Evolutionary conservation across 2,888 invertebrate species (phyloP).

Genomic region (Leptarthrus brevirostris): DNA sequence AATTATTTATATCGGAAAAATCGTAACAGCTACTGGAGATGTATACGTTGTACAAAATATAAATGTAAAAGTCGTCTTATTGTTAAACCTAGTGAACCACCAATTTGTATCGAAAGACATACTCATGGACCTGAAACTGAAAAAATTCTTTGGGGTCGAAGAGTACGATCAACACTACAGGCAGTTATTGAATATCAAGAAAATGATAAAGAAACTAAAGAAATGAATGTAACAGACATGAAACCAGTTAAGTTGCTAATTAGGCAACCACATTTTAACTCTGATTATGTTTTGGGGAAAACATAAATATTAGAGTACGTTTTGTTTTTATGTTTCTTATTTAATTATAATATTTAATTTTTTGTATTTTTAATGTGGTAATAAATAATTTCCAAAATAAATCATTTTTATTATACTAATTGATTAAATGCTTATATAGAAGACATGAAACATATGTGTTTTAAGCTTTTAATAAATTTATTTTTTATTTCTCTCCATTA

Average conservation of each 20-base stretch:
- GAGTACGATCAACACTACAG: slow-evolving; percentile 46
- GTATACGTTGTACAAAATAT: slow-evolving; percentile 59
- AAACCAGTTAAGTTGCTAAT: slow-evolving; percentile 53
- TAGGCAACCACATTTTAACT: slow-evolving; percentile 57
- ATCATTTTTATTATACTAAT: neutral
- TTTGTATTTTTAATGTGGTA: neutral
- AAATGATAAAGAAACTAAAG: slow-evolving; percentile 38
- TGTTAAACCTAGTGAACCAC: slow-evolving; percentile 56
- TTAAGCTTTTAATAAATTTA: no score
- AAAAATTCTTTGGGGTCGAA: slow-evolving; percentile 59
- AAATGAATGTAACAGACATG: slow-evolving; percentile 44
- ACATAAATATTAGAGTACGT: neutral
- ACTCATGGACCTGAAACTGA: slow-evolving; percentile 60
- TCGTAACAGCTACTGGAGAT: slow-evolving; percentile 61
- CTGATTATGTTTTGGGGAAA: slow-evolving; percentile 49
- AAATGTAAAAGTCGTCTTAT: slow-evolving; percentile 60
- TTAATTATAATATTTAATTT: neutral
- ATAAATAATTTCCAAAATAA: neutral
- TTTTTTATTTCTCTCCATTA: no score
- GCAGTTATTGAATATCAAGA: neutral
- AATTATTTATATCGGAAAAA: slow-evolving; percentile 61
- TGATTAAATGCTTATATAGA: no score
- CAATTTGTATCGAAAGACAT: slow-evolving; percentile 58
- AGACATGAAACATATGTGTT: no score
- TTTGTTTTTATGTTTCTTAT: neutral